Conservation (phyloP, 2,888 invertebrate genomes). For the Drosophila diplacantha region DNA sequence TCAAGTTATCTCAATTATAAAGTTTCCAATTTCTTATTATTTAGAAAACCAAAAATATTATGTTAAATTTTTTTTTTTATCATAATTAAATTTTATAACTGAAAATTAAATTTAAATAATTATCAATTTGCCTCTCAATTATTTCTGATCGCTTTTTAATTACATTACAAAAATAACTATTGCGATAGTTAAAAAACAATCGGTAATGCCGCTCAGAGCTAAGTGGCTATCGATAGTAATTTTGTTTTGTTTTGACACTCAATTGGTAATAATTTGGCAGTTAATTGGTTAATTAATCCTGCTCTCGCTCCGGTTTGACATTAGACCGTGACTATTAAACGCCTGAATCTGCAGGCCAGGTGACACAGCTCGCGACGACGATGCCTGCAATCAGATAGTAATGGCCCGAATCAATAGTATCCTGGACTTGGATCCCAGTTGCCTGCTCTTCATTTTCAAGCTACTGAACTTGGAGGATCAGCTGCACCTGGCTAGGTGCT, state of each 20-base stretch:
- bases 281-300: constrained; percentile 5
- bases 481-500: constrained; percentile 55
- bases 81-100: background rate
- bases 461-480: constrained; percentile 56
- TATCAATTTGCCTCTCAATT: background rate
- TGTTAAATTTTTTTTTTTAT: no score
- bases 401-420: constrained; percentile 63
- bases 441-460: constrained; percentile 53
- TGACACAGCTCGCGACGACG: constrained; percentile 3
- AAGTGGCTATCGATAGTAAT: background rate
- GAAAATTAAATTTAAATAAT: background rate
- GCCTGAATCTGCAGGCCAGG: constrained; percentile 1
- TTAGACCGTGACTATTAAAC: background rate
- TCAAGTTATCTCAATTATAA: no score
- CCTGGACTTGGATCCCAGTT: constrained; percentile 51
- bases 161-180: background rate
- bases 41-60: no score
- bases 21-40: no score
- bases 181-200: background rate
- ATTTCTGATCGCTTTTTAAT: background rate
- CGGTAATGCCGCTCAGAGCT: no score
- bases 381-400: constrained; percentile 24
- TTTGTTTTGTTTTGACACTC: constrained; percentile 5
- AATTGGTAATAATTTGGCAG: background rate
- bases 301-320: background rate